Evolutionary conservation across 2,888 invertebrate genomes (phyloP), one percentile per base, ranked within the genome.

Genomic region (Venustoraphidia nigricollis): DNA sequence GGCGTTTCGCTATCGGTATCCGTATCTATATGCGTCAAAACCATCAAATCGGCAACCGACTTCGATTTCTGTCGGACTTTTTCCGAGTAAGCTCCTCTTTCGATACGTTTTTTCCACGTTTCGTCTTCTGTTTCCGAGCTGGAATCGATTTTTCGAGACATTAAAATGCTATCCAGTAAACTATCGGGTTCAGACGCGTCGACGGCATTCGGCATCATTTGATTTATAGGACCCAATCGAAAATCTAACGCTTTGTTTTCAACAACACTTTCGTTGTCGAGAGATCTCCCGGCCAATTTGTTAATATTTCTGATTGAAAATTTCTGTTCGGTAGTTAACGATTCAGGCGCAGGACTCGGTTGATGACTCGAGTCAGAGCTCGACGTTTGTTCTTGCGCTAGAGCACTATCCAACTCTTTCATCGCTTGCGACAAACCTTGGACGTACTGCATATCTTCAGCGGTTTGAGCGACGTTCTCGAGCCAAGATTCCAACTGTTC

Each of bases 41-140:
- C 68, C 79, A 81, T 79, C 34, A 81, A 63, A 63, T 81, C 79
- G 9, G 79, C 76, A 1, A 79, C 79, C 44, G 79, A 79, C 59
- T 75, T 74, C 0, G 79, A 79, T 60, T 80, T 80, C 54, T 77
- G 73, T 52, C 75, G 71, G 1, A 79, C 78, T 61, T 79, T 77
- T 57, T 77, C 77, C 0, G 76, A 71, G 50, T 73, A 73, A 41
- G 70, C 73, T 1, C 75, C 75, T 34, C 73, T 64, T 60, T 79
- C 78, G 35, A 78, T 72, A 53, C 75, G 68, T 41, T 67, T 69
- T 40, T 72, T 66, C 76, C 77, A 77, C 50, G 73, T 74, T 56
- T 79, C 78, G 52, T 78, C 79, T 59, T 78, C 78, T 1, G 77
- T 76, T 58, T 77, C 77, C 36, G 77, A 76, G 38, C 71, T 73